Evolutionary conservation across 2,888 invertebrate genomes (phyloP), one percentile per base, ranked within the genome.

Genomic region (Caenorhabditis sp.): DNA sequence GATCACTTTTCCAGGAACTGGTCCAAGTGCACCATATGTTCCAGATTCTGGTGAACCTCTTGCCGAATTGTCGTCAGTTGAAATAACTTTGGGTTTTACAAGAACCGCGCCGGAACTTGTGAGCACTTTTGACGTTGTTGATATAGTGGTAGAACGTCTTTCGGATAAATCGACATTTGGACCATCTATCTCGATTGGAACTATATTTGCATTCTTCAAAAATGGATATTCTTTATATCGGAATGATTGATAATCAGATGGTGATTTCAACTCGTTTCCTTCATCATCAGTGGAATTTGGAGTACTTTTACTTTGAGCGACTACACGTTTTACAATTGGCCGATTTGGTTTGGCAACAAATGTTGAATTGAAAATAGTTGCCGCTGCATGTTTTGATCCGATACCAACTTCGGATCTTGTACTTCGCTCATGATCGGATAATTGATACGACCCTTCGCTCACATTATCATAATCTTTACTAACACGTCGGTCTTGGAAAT

Each of bases 181-280:
- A 10, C 82, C 84, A 62, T 85, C 85, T 49, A 85, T 85, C 60
- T 85, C 81, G 14, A 85, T 78, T 0, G 85, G 85, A 27, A 84
- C 82, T 57, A 78, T 65, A 19, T 78, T 68, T 5, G 76, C 57
- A 36, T 68, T 64, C 50, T 66, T 65, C 5, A 61, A 62, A 62
- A 75, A 77, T 50, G 78, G 79, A 66, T 69, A 78, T 66, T 74
- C 80, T 57, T 80, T 80, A 62, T 68, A 63, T 23, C 70, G 69
- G 53, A 64, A 75, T n/a, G 75, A 63, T 57, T 66, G 67, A 66
- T 75, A 75, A 49, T 75, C 75, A n/a, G 75, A 73, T 0, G 64
- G 66, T 1, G 77, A 66, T 53, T 75, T 75, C n/a, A 75, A 62
- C 3, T 61, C 61, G 21, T 64, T 66, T 58, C 76, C 79, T 19